phyloP scores from a whole-genome alignment of 2,888 invertebrate species.

The Charanyca ferruginea region DNA sequence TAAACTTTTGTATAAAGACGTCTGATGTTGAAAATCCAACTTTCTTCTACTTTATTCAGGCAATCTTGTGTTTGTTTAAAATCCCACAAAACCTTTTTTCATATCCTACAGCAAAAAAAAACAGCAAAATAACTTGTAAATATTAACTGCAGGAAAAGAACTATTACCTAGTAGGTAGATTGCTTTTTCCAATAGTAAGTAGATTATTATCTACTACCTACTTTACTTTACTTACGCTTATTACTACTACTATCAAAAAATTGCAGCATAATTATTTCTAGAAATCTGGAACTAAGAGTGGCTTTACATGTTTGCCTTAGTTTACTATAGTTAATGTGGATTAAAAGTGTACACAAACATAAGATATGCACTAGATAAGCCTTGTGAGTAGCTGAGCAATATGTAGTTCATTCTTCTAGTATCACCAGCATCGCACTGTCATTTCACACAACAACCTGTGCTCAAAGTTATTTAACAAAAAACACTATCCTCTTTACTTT shows the following conservation, averaged over 20 bases:
- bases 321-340: slow-evolving; percentile 18
- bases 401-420: no score
- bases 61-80: not conserved
- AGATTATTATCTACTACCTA: no score
- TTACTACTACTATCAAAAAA: no score
- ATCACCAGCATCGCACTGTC: not conserved
- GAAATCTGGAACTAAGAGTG: slow-evolving; percentile 22
- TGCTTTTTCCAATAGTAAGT: not conserved
- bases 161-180: not conserved
- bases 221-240: no score
- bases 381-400: not conserved
- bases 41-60: no score
- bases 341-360: slow-evolving; percentile 23
- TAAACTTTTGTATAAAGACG: not conserved
- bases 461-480: not conserved
- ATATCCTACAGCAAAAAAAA: not conserved
- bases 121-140: not conserved
- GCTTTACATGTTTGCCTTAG: slow-evolving; percentile 25
- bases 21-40: not conserved
- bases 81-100: not conserved
- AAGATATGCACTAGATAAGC: slow-evolving; percentile 12
- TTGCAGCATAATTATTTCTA: slow-evolving; percentile 36
- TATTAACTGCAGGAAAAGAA: not conserved
- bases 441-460: not conserved
- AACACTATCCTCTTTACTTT: not conserved